phyloP scores from a whole-genome alignment of 2,113 vertebrate genomes.

The Puntigrus tetrazona region DNA sequence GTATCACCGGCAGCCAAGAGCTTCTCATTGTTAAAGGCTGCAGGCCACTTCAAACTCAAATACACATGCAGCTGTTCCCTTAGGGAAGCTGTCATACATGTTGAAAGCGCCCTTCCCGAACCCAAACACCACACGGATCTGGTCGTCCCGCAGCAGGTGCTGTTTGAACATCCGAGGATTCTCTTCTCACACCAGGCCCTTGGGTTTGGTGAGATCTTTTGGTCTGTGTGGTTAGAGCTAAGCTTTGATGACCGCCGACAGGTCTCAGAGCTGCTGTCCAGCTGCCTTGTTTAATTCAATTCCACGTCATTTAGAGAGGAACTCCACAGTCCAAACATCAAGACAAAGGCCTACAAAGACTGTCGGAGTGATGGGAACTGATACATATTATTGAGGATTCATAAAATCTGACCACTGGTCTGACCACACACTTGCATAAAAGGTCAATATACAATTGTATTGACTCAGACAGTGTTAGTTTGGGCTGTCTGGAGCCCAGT shows the following conservation, averaged over 20 bases:
- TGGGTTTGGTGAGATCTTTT: neutral
- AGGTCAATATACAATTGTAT: conserved; percentile 51
- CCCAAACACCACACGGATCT: conserved; percentile 37
- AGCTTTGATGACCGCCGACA: conserved; percentile 54
- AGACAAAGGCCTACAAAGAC: conserved; percentile 19
- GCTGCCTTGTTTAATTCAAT: conserved; percentile 58
- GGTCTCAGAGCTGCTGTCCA: conserved; percentile 46
- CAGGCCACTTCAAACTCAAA: conserved; percentile 33
- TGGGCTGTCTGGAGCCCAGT: conserved; percentile 55
- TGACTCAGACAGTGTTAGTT: conserved; percentile 64
- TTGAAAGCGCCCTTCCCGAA: conserved; percentile 25
- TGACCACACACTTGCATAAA: conserved; percentile 61
- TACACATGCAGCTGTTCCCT: conserved; percentile 41
- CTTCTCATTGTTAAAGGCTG: conserved; percentile 44
- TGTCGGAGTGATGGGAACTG: conserved; percentile 1
- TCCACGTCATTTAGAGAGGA: conserved; percentile 53
- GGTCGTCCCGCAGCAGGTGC: conserved; percentile 38
- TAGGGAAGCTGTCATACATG: conserved; percentile 5
- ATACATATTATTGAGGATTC: conserved; percentile 53
- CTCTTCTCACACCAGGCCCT: neutral
- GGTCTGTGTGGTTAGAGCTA: conserved; percentile 5
- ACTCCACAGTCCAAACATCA: conserved; percentile 58
- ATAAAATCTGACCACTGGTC: conserved; percentile 60
- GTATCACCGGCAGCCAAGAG: conserved; percentile 1
- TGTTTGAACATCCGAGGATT: neutral